Base-by-base conservation (phyloP, 2,888 invertebrate genomes). In the Neria commutata region DNA sequence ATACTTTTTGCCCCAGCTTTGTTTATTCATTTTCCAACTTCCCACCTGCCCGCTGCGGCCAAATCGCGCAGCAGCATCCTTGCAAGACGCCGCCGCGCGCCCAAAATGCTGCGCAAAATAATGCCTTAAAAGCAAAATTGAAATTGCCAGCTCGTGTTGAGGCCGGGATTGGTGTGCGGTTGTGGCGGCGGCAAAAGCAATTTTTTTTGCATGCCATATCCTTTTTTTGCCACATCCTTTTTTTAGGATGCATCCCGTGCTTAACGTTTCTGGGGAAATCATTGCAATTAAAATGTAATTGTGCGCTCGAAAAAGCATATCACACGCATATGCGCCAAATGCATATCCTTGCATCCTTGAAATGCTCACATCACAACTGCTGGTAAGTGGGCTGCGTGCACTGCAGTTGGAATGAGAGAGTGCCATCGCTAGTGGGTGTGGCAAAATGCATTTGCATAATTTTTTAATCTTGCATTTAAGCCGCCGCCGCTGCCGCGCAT, bases 251-350 rank as follows among this genome's bases (percentile, higher is more conserved):
- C n/a, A n/a, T 11, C 29, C 29, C 29, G 11, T 29, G 29, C 29
- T 29, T 11, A 29, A 53, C 49, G 58, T 69, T 67, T 73, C 69
- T 65, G 66, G 70, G 70, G 71, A 76, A 77, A 77, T 77, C 77
- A 75, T 72, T 78, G 79, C 80, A 79, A 80, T 80, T 79, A 80
- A 71, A 72, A 73, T 71, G 70, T 72, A 74, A 77, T 79, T 79
- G 76, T 79, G 74, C 73, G 6, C 29, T 11, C 29, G 29, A 29
- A 11, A 4, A 14, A 37, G 37, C 14, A 37, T 37, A 69, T 63
- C 37, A 29, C 11, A 29, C n/a, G 37, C 37, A n/a, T n/a, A n/a
- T n/a, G n/a, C n/a, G n/a, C n/a, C n/a, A n/a, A n/a, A n/a, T n/a
- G n/a, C n/a, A n/a, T n/a, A n/a, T n/a, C n/a, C n/a, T n/a, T n/a